Base-by-base conservation (phyloP, 23 tunicate genomes). In the Pegea sp. region DNA sequence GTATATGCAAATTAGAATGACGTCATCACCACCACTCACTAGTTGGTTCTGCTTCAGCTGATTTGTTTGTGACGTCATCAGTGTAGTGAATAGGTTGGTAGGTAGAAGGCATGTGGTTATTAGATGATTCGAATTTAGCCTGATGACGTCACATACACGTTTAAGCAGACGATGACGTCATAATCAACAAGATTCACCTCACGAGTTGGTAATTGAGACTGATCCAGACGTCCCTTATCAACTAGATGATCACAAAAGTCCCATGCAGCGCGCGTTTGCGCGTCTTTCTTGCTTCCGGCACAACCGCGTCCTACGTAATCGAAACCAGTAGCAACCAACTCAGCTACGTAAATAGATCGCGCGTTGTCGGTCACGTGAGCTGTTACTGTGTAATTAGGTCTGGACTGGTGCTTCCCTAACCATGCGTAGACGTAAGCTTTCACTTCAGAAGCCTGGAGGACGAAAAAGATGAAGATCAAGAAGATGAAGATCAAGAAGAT, bases 221-320 rank as follows among this genome's bases (percentile, higher is more conserved):
- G 77, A 5, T 54, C 70, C 71, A 69, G 65, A 29, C 56, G 57
- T n/a, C 57, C 57, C 29, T 69, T 61, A 3, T 61, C 46, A 5
- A 69, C 66, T 20, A 69, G 42, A 38, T 63, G 64, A 51, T 77
- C 90, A 52, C 64, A 56, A 49, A 77, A 77, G 34, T 77, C 90
- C 90, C 90, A 77, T 19, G 90, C 90, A 22, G 90, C 90, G 1
- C 76, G 69, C 13, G 90, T 77, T 52, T 77, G 90, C 22, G 90
- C 67, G 32, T 77, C 90, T 38, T 77, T 77, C 50, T 69, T 69
- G 50, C 64, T 77, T 22, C 70, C 56, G 6, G 90, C 90, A 0
- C 62, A 51, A 2, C 90, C 90, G 44, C 70, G 64, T 22, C 71
- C 90, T 1, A 77, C 90, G 48, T 69, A 77, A 1, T 29, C 28